Percentiles rank a stretch among this genome's conserved stretches.
Evolutionary conservation across 2,113 vertebrate genomes (phyloP).

Genomic region (Alethe castanea): DNA sequence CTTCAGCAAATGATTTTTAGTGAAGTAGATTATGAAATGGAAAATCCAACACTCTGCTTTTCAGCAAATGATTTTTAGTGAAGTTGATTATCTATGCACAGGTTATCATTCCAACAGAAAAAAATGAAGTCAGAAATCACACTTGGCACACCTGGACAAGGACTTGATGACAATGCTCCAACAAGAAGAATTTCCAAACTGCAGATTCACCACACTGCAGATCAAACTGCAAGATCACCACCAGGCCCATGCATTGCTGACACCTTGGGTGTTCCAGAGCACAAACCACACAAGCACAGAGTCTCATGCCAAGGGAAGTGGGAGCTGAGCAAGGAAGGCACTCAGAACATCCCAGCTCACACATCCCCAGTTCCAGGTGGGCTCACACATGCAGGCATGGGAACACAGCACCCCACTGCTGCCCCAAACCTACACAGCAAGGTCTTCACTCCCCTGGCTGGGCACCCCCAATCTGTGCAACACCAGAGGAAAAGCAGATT

Average conservation of each 20-base stretch:
- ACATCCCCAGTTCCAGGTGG: fast-evolving
- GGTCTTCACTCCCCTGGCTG: background rate
- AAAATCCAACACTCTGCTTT: no score
- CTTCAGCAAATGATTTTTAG: no score
- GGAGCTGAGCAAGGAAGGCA: background rate
- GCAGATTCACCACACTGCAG: background rate
- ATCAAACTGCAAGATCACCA: background rate
- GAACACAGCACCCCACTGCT: background rate
- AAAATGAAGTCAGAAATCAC: background rate
- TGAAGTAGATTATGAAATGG: no score
- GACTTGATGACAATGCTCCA: background rate
- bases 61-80: no score
- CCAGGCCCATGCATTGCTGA: slow-evolving; percentile 7
- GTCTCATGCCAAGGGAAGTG: slow-evolving; percentile 1
- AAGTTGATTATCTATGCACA: background rate
- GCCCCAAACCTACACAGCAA: background rate
- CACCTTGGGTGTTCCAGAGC: background rate
- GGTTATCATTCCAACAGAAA: background rate
- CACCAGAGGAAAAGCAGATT: background rate
- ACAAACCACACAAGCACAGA: slow-evolving; percentile 11
- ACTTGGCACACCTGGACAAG: background rate
- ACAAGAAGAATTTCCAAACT: background rate
- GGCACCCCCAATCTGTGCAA: background rate
- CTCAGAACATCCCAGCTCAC: background rate
- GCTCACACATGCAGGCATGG: background rate